A percentile compares a stretch with the other conserved stretches of the same genome.
Conservation (phyloP, 1,140 invertebrate species). For the Drosophila sp. region DNA sequence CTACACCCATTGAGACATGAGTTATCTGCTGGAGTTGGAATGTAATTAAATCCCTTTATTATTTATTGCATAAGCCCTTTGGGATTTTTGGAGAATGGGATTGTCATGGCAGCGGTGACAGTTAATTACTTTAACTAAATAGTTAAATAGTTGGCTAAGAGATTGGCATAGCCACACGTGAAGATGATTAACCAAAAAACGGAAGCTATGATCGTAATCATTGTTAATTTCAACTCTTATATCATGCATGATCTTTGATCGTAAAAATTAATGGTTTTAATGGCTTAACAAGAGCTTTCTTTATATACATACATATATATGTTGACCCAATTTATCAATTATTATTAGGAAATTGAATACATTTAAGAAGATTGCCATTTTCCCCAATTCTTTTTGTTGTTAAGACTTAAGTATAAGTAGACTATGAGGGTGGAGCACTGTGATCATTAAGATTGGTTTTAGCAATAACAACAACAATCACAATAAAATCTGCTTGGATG, state of each 20-base stretch:
- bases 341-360: constrained; percentile 47
- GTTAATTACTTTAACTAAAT: constrained; percentile 71
- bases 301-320: constrained; percentile 8
- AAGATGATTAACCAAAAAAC: constrained; percentile 54
- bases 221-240: constrained; percentile 49
- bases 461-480: no score
- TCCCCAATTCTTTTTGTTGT: not conserved
- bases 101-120: constrained; percentile 58
- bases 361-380: constrained; percentile 41
- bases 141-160: constrained; percentile 30
- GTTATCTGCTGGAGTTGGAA: not conserved
- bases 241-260: constrained; percentile 45
- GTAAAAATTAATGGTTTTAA: constrained; percentile 41
- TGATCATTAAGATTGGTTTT: constrained; percentile 21
- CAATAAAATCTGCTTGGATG: not conserved
- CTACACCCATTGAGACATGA: not conserved
- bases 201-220: constrained; percentile 57
- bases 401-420: no score
- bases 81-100: constrained; percentile 23
- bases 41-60: constrained; percentile 39
- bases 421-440: not conserved
- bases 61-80: constrained; percentile 53
- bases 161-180: constrained; percentile 49
- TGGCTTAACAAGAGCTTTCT: constrained; percentile 34
- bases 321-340: constrained; percentile 47